Conservation (phyloP, 1,140 invertebrate species). For the Drosophila auraria region DNA sequence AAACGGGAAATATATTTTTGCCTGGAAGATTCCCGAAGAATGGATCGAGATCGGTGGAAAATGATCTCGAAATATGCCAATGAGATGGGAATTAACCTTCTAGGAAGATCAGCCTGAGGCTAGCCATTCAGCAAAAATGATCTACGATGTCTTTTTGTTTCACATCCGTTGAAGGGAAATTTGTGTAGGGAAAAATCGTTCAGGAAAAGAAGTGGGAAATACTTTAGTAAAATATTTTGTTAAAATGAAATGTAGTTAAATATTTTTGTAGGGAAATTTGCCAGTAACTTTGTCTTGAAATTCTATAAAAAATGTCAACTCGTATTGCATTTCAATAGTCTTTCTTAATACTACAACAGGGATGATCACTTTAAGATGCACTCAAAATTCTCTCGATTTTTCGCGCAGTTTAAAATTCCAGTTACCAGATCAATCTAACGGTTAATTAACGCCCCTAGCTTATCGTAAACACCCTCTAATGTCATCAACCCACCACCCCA, state of each 20-base stretch:
- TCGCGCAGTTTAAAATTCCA: constrained; percentile 26
- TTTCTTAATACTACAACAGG: not conserved
- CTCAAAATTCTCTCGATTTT: not conserved
- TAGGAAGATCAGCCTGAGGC: constrained; percentile 1
- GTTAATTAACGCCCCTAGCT: constrained; percentile 47
- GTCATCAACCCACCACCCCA: constrained; percentile 39
- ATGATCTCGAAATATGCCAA: constrained; percentile 21
- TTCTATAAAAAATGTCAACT: not conserved
- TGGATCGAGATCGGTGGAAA: constrained; percentile 26
- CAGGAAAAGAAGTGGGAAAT: not conserved
- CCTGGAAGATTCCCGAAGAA: constrained; percentile 13
- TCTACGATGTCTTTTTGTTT: constrained; percentile 1
- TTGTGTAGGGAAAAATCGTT: not conserved
- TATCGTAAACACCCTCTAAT: constrained; percentile 54
- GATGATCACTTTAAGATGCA: constrained; percentile 1
- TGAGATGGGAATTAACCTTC: constrained; percentile 22
- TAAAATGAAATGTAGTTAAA: too few relatives aligned
- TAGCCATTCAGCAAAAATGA: constrained; percentile 14
- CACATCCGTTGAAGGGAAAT: constrained; percentile 22
- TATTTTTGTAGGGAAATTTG: too few relatives aligned
- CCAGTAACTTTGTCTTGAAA: not conserved
- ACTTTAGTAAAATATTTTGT: not conserved
- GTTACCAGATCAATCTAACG: constrained; percentile 39
- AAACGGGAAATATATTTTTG: constrained; percentile 22
- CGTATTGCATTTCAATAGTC: not conserved